Base-by-base conservation (phyloP, 1,140 invertebrate genomes). In the Pissodes strobi region DNA sequence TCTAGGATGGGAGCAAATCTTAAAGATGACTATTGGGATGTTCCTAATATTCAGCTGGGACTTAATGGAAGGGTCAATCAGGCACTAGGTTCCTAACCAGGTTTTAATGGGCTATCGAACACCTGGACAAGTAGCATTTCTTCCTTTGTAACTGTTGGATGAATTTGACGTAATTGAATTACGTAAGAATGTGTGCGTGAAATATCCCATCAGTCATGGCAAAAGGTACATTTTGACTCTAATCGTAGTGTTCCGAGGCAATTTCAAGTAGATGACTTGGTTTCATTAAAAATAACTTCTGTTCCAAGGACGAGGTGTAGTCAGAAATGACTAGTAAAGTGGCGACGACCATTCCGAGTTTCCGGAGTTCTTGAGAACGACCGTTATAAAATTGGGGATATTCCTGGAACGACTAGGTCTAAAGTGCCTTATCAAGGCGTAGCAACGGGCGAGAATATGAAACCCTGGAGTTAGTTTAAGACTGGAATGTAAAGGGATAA, bases 341-440 rank as follows among this genome's bases (percentile, higher is more conserved):
- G 43, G 55, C 2, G 43, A 74, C 13, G 69, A 67, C 19, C 55
- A 62, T 37, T 74, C 72, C 63, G 72, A 71, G 15, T 71, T 69
- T 19, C 72, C 72, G n/a, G 59, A 61, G 0, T 18, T 53, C 49
- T 52, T 76, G n/a, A n/a, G n/a, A n/a, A n/a, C n/a, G n/a, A n/a
- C n/a, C n/a, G n/a, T 69, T 18, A 74, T 74, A 13, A 76, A 73
- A 5, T 46, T 72, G 48, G 61, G 67, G 34, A 78, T n/a, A 55
- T 76, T 75, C 2, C 78, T 76, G 23, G 69, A 68, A 10, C 71
- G 77, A 43, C 43, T 72, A 1, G 64, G 65, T 21, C 69, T 73
- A 17, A 45, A 15, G 39, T 21, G 23, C 48, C 34, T 13, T 56
- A 64, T 30, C 18, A 5, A 12, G 18, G 63, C 9, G 30, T 61